Evolutionary conservation across 2,797 vertebrate species (phyloP).

Genomic region (Centroberyx gerrardi): DNA sequence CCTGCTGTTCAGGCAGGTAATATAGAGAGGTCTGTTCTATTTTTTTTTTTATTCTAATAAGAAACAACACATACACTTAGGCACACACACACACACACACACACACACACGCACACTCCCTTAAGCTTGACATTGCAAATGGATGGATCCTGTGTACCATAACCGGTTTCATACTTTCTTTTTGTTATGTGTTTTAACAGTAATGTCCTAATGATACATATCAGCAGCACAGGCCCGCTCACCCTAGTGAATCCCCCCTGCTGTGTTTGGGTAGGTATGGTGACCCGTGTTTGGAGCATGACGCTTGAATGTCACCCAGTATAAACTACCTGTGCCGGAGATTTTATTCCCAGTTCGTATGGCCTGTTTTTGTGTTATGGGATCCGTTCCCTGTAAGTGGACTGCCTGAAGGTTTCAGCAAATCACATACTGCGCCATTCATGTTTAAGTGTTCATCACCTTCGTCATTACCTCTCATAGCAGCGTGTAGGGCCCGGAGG

Average conservation of each 20-base stretch:
- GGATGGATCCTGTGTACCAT: constrained; percentile 20
- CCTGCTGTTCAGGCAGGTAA: constrained; percentile 60
- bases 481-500: constrained; percentile 66
- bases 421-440: constrained; percentile 73
- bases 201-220: constrained; percentile 14
- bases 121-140: constrained; percentile 33
- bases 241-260: constrained; percentile 25
- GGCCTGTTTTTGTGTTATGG: constrained; percentile 66
- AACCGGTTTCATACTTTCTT: not conserved
- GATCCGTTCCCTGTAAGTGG: constrained; percentile 70
- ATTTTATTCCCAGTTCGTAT: constrained; percentile 74
- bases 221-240: constrained; percentile 16
- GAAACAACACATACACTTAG: constrained; percentile 26
- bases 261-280: constrained; percentile 16
- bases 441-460: constrained; percentile 82
- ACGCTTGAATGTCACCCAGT: constrained; percentile 64
- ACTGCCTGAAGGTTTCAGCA: constrained; percentile 65
- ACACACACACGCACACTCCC: constrained; percentile 14
- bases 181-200: not conserved
- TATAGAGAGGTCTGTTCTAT: constrained; percentile 45
- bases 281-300: constrained; percentile 65
- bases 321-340: constrained; percentile 68
- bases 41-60: constrained; percentile 64
- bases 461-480: constrained; percentile 75
- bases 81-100: constrained; percentile 6